A percentile compares a stretch with the other conserved stretches of the same genome.
phyloP scores from a whole-genome alignment of 2,797 vertebrate genomes.

The Thaleichthys pacificus region DNA sequence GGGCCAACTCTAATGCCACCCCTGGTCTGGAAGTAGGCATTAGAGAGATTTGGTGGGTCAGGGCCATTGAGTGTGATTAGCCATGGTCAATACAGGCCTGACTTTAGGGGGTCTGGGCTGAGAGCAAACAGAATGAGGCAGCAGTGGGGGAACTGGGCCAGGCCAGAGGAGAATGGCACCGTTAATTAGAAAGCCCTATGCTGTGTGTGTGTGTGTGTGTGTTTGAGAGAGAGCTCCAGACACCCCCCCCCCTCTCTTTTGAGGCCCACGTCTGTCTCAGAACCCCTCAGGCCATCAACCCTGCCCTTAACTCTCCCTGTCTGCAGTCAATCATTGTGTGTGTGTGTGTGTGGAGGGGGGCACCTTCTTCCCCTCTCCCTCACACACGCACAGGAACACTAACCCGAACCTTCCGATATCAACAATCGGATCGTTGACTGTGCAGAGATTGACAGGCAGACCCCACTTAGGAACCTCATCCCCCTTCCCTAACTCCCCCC shows the following conservation, averaged over 20 bases:
- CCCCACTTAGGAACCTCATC: not conserved
- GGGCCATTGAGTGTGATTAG: conserved; percentile 68
- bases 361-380: not conserved
- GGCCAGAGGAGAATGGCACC: conserved; percentile 17
- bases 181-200: conserved; percentile 25
- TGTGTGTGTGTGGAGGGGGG: not conserved
- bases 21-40: conserved; percentile 42
- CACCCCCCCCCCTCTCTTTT: not conserved
- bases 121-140: conserved; percentile 33
- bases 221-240: not conserved
- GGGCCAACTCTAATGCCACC: conserved; percentile 42
- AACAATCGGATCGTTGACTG: not conserved
- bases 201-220: conserved; percentile 9
- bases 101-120: conserved; percentile 41
- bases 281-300: not conserved
- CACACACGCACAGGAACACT: conserved; percentile 14
- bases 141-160: conserved; percentile 1
- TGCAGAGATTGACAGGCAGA: too few relatives aligned
- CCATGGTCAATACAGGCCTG: conserved; percentile 60
- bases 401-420: not conserved
- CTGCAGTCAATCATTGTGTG: conserved; percentile 16
- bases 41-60: conserved; percentile 50
- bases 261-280: conserved; percentile 6
- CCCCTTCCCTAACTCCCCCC: too few relatives aligned
- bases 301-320: not conserved